These are phyloP conservation scores for Meleagris gallopavo DNA, from an alignment of 2,113 vertebrate species.

Conservation along the genomic window DNA sequence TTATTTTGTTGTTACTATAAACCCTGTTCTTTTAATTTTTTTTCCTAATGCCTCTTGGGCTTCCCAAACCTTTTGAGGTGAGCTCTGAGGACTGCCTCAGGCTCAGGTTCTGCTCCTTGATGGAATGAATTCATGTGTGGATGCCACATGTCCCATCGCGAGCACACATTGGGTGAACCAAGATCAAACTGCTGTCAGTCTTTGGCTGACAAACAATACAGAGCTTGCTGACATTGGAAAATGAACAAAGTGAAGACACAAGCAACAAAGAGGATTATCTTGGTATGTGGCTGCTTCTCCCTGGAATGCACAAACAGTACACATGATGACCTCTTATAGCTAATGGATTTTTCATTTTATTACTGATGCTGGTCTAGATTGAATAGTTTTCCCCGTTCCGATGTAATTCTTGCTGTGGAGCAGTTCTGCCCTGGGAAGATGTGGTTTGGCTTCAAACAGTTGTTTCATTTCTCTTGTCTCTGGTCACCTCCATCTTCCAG, in stretches of 20 bases:
- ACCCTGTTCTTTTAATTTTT: background rate
- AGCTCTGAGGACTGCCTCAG: background rate
- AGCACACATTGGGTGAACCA: background rate
- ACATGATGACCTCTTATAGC: background rate
- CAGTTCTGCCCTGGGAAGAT: background rate
- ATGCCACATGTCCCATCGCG: background rate
- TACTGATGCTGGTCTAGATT: background rate
- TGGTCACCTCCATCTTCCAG: background rate
- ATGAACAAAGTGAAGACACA: background rate
- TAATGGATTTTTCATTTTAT: background rate
- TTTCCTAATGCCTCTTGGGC: background rate
- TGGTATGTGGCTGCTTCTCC: background rate
- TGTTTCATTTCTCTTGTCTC: background rate
- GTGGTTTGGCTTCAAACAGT: background rate
- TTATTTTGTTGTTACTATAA: rapidly evolving
- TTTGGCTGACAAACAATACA: background rate
- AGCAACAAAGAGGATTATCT: background rate
- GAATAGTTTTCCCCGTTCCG: background rate
- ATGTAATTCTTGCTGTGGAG: background rate
- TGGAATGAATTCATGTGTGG: background rate
- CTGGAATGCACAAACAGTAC: background rate
- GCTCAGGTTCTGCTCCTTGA: background rate
- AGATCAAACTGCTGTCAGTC: constrained; percentile 28
- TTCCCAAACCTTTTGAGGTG: background rate
- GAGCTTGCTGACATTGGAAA: constrained; percentile 24